Evolutionary conservation across 1,140 invertebrate genomes (phyloP), one percentile per base, ranked within the genome.

Genomic region (Drosophila pandora): DNA sequence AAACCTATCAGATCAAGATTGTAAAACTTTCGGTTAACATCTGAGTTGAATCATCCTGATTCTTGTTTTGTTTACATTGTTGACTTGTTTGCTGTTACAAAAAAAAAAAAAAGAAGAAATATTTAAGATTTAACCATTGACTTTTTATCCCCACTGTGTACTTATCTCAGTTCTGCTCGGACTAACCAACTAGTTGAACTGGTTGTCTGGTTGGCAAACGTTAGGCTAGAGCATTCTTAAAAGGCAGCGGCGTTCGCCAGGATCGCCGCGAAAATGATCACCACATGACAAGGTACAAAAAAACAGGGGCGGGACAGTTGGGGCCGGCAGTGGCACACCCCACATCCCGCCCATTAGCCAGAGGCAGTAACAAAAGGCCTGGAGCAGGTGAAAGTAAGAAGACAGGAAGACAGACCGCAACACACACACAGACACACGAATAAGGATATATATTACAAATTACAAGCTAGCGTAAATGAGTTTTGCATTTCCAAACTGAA

Each of bases 251-350:
- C 57, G 37, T 39, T 54, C 23, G 37, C 43, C 37, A 55, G 49
- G 54, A 55, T 23, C 56, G 57, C 30, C 43, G 69, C 61, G 57
- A 65, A 37, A 43, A 76, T 68, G 75, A 88, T 76, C 83, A 85
- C 82, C 82, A 78, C 52, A 71, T 68, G 58, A 74, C 52, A 85
- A 76, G 82, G 82, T 85, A 85, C 82, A 85, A 85, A 85, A 85
- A 74, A 30, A 50, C 22, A 54, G 49, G 58, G 57, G 65, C 50
- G 64, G 68, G 61, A 63, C 52, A 43, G 37, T 23, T 21, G 22
- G 25, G 4, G 9, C 2, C 13, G n/a, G 39, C 39, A 8, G 12
- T 41, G 3, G 32, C 32, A 32, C 32, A 9, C 32, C 32, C 32
- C 32, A 37, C 34, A 37, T 4, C 34, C 34, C 43, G 54, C 52